A percentile compares a stretch with the other conserved stretches of the same genome.
These are phyloP conservation scores for Heliopora coerulea DNA, from an alignment of 92 coral and sea anemone genomes.

Conservation along the genomic window DNA sequence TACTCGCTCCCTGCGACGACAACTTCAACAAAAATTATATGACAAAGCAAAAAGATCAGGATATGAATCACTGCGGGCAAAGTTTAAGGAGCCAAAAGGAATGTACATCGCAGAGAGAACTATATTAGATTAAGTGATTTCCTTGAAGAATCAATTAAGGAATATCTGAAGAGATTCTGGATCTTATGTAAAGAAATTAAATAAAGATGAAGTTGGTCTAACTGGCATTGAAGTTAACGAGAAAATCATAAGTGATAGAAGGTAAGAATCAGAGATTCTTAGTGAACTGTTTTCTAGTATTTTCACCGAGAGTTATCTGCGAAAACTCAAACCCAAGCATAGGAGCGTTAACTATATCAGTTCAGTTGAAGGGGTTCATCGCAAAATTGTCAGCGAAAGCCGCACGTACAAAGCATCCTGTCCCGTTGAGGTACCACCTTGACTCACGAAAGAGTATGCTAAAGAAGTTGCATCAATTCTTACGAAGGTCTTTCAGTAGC, in stretches of 20 bases:
- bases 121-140: neutral
- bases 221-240: constrained; percentile 43
- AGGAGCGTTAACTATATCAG: too few species aligned
- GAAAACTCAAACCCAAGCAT: too few species aligned
- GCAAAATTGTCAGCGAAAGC: constrained; percentile 30
- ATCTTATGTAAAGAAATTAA: constrained; percentile 12
- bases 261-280: constrained; percentile 35
- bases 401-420: constrained; percentile 51
- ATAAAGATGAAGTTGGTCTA: constrained; percentile 28
- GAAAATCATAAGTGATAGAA: constrained; percentile 17
- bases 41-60: constrained; percentile 36
- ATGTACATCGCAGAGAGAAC: constrained; percentile 28
- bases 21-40: constrained; percentile 1
- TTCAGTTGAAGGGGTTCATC: too few species aligned
- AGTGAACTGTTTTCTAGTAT: constrained; percentile 40
- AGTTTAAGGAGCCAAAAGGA: constrained; percentile 34
- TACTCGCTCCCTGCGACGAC: neutral
- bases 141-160: constrained; percentile 10
- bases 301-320: constrained; percentile 8
- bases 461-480: constrained; percentile 38
- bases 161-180: constrained; percentile 20
- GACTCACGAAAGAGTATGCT: constrained; percentile 47
- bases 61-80: constrained; percentile 1
- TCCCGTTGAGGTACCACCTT: constrained; percentile 46
- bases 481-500: constrained; percentile 47